A percentile compares a stretch with the other conserved stretches of the same genome.
Evolutionary conservation across 1,140 invertebrate species (phyloP).

Genomic region (Penaeus japonicus): DNA sequence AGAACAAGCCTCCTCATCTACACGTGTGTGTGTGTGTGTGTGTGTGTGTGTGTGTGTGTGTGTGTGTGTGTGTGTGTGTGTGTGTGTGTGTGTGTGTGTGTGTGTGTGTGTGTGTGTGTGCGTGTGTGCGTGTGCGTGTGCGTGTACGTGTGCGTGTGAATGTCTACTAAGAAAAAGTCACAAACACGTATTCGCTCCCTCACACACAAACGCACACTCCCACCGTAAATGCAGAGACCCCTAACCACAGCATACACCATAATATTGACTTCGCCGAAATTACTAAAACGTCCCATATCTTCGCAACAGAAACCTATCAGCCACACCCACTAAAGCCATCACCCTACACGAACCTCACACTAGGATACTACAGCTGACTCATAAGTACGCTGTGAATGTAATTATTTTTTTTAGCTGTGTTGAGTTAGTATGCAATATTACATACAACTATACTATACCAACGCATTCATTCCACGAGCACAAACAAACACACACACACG

Average conservation of each 20-base stretch:
- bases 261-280: too few species aligned
- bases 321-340: too few species aligned
- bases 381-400: not conserved
- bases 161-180: not conserved
- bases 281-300: too few species aligned
- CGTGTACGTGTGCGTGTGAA: not conserved
- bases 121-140: conserved; percentile 1
- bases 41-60: not conserved
- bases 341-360: too few species aligned
- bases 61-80: not conserved
- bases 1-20: not conserved
- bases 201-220: too few species aligned
- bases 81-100: not conserved
- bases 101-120: conserved; percentile 13
- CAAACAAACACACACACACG: not conserved
- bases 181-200: not conserved
- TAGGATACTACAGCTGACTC: too few species aligned
- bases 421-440: not conserved
- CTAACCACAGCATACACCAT: too few species aligned
- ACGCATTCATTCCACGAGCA: not conserved
- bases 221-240: too few species aligned
- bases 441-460: not conserved
- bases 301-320: too few species aligned
- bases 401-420: not conserved
- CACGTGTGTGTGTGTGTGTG: not conserved